Evolutionary conservation across 1,140 invertebrate species (phyloP).

Genomic region (Bombyx mori): ASM3026992v2 NC_085133.1:6671001-6671500

Average conservation of each 20-base stretch:
- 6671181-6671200: conserved; percentile 66
- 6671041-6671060: conserved; percentile 9
- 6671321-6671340: conserved; percentile 54
- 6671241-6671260: conserved; percentile 30
- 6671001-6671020: too few relatives aligned
- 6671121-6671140: conserved; percentile 67
- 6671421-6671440: conserved; percentile 53
- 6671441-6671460: conserved; percentile 13
- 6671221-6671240: conserved; percentile 57
- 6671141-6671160: conserved; percentile 74
- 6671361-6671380: conserved; percentile 56
- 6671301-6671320: conserved; percentile 8
- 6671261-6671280: conserved; percentile 1
- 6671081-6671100: conserved; percentile 55
- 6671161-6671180: conserved; percentile 73
- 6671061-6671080: conserved; percentile 6
- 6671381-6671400: conserved; percentile 41
- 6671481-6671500: not conserved
- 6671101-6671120: conserved; percentile 53
- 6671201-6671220: conserved; percentile 60
- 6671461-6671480: not conserved
- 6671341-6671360: conserved; percentile 55
- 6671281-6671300: conserved; percentile 9
- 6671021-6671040: too few relatives aligned
- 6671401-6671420: conserved; percentile 56